A percentile compares a stretch with the other conserved stretches of the same genome.
Conservation (phyloP, 2,888 invertebrate species). For the Drosophila kuntzei region DNA sequence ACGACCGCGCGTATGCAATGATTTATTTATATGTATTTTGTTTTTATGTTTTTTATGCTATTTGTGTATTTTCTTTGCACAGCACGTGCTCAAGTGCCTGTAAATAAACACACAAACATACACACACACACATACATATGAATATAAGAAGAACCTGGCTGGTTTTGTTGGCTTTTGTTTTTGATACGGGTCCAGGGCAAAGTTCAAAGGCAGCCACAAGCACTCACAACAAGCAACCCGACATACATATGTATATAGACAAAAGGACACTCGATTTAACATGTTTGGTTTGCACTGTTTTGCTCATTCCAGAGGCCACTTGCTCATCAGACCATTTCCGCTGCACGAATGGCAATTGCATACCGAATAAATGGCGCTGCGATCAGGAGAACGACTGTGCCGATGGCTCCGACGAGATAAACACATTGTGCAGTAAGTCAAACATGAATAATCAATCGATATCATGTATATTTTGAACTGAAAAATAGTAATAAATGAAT, state of each 20-base stretch:
- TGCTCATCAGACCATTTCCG: conserved; percentile 92
- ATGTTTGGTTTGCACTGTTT: conserved; percentile 25
- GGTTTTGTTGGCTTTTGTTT: conserved; percentile 60
- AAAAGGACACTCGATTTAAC: conserved; percentile 39
- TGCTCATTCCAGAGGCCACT: conserved; percentile 88
- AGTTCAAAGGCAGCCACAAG: conserved; percentile 55
- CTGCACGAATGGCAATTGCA: conserved; percentile 90
- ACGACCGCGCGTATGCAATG: conserved; percentile 43
- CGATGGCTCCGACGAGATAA: conserved; percentile 93
- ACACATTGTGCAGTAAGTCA: conserved; percentile 92
- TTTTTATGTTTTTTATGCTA: conserved; percentile 15
- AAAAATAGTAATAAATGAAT: not conserved
- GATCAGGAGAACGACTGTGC: conserved; percentile 91
- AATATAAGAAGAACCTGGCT: conserved; percentile 15
- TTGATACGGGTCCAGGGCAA: conserved; percentile 54
- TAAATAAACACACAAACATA: conserved; percentile 48
- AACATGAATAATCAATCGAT: not conserved
- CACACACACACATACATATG: conserved; percentile 10
- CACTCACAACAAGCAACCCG: not conserved
- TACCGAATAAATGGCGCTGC: conserved; percentile 93
- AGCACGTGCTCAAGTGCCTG: conserved; percentile 80
- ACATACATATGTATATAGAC: not conserved
- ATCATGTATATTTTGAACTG: not conserved
- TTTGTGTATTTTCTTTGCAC: conserved; percentile 54
- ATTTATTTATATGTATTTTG: conserved; percentile 47